Evolutionary conservation across 2,888 invertebrate genomes (phyloP).

Genomic region (Merodon equestris): DNA sequence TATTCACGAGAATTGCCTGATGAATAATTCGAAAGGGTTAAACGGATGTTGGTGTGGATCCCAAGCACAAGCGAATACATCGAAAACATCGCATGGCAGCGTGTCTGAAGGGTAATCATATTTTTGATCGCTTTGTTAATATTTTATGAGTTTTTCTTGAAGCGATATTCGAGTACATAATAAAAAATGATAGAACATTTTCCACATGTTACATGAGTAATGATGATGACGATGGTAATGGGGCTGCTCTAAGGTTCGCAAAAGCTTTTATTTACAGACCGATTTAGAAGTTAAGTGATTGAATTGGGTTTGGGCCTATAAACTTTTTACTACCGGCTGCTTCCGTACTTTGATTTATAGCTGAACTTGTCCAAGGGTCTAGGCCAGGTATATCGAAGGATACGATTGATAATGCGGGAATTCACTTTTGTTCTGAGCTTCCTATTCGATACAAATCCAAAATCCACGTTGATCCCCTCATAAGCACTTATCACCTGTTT

Average conservation of each 20-base stretch:
- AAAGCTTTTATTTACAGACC: conserved; percentile 61
- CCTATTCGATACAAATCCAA: too few relatives aligned
- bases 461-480: too few relatives aligned
- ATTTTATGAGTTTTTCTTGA: conserved; percentile 50
- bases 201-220: conserved; percentile 3
- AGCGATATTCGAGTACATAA: neutral
- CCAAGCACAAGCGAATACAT: too few relatives aligned
- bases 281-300: conserved; percentile 65
- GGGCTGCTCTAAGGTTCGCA: conserved; percentile 30
- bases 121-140: conserved; percentile 64
- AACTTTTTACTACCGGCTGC: conserved; percentile 17
- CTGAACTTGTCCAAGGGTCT: too few relatives aligned
- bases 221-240: conserved; percentile 15
- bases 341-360: too few relatives aligned
- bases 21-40: conserved; percentile 63
- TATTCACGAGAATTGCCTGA: conserved; percentile 68
- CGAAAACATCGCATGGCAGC: too few relatives aligned
- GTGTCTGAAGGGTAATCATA: conserved; percentile 54
- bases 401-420: too few relatives aligned
- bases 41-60: conserved; percentile 8
- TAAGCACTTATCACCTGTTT: too few relatives aligned
- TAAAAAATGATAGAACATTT: too few relatives aligned
- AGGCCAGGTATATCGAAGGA: too few relatives aligned
- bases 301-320: conserved; percentile 46
- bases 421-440: too few relatives aligned